A percentile compares a stretch with the other conserved stretches of the same genome.
Conservation (phyloP, 1,140 invertebrate genomes). For the Belonocnema kinseyi region DNA sequence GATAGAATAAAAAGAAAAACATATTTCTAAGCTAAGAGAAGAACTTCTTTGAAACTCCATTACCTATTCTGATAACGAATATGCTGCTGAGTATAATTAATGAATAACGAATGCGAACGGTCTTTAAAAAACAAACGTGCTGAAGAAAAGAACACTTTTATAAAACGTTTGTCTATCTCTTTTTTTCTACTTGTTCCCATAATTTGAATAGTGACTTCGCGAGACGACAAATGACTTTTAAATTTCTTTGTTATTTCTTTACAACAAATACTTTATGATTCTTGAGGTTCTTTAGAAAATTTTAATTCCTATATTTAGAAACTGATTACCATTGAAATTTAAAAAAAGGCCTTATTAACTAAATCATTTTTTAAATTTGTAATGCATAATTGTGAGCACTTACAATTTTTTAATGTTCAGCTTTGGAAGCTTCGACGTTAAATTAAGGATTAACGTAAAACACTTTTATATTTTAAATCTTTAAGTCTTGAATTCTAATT, state of each 20-base stretch:
- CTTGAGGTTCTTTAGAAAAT: too few species aligned
- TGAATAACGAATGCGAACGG: constrained; percentile 21
- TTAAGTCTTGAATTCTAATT: too few species aligned
- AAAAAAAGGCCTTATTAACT: too few species aligned
- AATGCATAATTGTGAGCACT: too few species aligned
- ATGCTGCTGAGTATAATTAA: constrained; percentile 21
- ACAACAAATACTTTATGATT: background rate
- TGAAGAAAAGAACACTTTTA: constrained; percentile 14
- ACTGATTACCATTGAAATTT: too few species aligned
- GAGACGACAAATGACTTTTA: background rate
- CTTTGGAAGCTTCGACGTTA: too few species aligned
- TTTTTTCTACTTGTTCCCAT: constrained; percentile 3
- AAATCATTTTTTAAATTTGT: too few species aligned
- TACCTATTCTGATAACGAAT: constrained; percentile 19
- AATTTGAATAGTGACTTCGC: background rate
- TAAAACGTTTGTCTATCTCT: constrained; percentile 17
- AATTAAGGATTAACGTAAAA: too few species aligned
- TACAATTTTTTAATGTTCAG: too few species aligned
- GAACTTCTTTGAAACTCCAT: constrained; percentile 1
- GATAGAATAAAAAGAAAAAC: background rate
- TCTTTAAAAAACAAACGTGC: background rate
- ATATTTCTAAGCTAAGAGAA: background rate
- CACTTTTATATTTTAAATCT: too few species aligned
- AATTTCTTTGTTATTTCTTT: background rate
- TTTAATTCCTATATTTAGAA: too few species aligned